Percentiles rank a stretch among this genome's conserved stretches.
These are phyloP conservation scores for Onychomys arenicola DNA, from an alignment of 2,797 vertebrate species.

Conservation along the genomic window DNA sequence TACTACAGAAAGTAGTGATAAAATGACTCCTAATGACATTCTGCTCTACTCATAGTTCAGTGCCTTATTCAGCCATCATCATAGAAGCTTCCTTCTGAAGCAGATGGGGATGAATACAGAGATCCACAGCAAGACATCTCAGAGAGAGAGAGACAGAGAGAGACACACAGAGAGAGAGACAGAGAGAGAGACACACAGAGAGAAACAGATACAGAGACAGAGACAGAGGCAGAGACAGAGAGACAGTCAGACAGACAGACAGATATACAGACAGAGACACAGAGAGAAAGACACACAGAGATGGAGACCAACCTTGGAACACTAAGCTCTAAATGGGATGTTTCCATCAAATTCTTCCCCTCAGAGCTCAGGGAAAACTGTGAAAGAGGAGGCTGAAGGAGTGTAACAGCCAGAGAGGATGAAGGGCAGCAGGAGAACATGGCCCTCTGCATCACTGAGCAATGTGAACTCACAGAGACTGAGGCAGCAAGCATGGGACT, in stretches of 20 bases:
- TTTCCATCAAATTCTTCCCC: not conserved
- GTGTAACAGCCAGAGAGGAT: not conserved
- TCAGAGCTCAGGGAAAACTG: not conserved
- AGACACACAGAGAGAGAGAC: not conserved
- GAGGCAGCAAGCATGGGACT: not conserved
- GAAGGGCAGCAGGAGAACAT: not conserved
- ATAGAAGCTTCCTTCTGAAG: not conserved
- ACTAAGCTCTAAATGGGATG: not conserved
- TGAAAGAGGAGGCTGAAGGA: not conserved
- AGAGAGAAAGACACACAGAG: not conserved
- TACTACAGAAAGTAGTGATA: not conserved
- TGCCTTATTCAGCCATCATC: not conserved
- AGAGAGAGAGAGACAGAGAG: too few relatives aligned
- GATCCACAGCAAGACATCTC: not conserved
- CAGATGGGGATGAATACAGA: not conserved
- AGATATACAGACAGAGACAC: not conserved
- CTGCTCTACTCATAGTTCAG: not conserved
- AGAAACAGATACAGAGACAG: accelerated
- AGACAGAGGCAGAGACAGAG: not conserved
- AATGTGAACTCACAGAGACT: not conserved
- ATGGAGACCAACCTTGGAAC: not conserved
- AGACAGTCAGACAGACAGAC: not conserved
- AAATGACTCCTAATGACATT: not conserved
- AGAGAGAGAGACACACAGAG: not conserved
- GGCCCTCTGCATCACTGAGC: not conserved